A percentile compares a stretch with the other conserved stretches of the same genome.
Evolutionary conservation across 2,888 invertebrate species (phyloP).

Genomic region (Dilophus febrilis): DNA sequence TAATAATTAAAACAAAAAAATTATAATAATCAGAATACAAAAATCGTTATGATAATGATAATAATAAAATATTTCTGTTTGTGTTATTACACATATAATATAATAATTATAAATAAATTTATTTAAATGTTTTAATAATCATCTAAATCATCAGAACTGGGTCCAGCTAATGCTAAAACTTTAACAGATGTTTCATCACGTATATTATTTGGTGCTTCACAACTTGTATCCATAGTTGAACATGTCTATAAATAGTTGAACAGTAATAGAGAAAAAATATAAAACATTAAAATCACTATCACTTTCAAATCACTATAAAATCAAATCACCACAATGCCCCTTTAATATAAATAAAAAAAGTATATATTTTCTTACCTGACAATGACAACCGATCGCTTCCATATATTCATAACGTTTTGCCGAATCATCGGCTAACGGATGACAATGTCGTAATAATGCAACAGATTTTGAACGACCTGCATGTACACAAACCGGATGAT

Average conservation of each 20-base stretch:
- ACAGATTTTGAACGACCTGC: conserved; percentile 46
- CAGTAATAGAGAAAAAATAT: background rate
- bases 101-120: no score
- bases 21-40: no score
- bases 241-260: conserved; percentile 28
- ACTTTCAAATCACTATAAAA: no score
- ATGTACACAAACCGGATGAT: conserved; percentile 75
- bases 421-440: conserved; percentile 49
- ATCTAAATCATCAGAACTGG: conserved; percentile 22
- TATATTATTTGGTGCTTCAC: conserved; percentile 39
- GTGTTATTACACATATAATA: no score
- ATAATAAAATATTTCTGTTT: no score
- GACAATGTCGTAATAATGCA: conserved; percentile 53
- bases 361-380: conserved; percentile 28
- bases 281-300: background rate
- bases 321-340: no score
- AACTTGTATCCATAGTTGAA: conserved; percentile 49
- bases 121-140: conserved; percentile 15
- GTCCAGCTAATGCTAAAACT: conserved; percentile 22
- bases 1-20: no score
- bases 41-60: no score
- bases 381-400: conserved; percentile 62
- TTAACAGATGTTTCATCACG: conserved; percentile 21
- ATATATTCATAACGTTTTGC: conserved; percentile 59
- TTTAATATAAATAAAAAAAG: no score